A percentile compares a stretch with the other conserved stretches of the same genome.
Evolutionary conservation across 2,888 invertebrate genomes (phyloP).

Genomic region (Drosophila neotestacea): DNA sequence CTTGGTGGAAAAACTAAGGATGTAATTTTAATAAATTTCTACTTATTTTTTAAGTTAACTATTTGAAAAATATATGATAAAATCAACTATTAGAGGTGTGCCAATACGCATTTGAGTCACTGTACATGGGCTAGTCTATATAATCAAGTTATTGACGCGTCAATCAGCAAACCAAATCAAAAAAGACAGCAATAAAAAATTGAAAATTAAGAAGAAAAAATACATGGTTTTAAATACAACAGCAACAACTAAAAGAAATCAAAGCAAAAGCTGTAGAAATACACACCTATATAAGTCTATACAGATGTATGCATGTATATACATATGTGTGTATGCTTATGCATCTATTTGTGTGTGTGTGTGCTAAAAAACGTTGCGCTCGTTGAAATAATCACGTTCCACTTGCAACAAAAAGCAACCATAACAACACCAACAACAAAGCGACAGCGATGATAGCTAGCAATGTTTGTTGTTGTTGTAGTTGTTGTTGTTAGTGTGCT

Average conservation of each 20-base stretch:
- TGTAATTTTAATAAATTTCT: no score
- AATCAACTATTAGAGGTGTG: background rate
- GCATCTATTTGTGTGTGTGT: conserved; percentile 20
- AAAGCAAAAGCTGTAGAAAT: conserved; percentile 52
- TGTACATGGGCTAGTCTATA: conserved; percentile 19
- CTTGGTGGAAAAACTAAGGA: no score
- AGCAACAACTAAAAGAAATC: conserved; percentile 53
- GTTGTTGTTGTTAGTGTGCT: conserved; percentile 22
- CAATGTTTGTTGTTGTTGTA: conserved; percentile 36
- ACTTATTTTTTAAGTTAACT: no score
- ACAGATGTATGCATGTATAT: background rate
- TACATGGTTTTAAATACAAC: conserved; percentile 18
- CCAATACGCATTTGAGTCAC: background rate
- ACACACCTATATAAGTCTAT: conserved; percentile 14
- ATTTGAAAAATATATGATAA: no score
- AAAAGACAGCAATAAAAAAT: conserved; percentile 51
- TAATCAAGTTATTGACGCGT: conserved; percentile 42
- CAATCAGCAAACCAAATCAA: conserved; percentile 31
- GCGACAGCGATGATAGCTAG: conserved; percentile 51
- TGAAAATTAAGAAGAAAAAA: conserved; percentile 12
- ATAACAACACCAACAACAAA: conserved; percentile 45
- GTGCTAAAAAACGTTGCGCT: conserved; percentile 61
- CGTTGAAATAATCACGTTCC: conserved; percentile 83
- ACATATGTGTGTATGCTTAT: background rate
- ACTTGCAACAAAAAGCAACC: conserved; percentile 79